These are phyloP conservation scores for Melanotus villosus DNA, from an alignment of 2,888 invertebrate species.

Conservation along the genomic window DNA sequence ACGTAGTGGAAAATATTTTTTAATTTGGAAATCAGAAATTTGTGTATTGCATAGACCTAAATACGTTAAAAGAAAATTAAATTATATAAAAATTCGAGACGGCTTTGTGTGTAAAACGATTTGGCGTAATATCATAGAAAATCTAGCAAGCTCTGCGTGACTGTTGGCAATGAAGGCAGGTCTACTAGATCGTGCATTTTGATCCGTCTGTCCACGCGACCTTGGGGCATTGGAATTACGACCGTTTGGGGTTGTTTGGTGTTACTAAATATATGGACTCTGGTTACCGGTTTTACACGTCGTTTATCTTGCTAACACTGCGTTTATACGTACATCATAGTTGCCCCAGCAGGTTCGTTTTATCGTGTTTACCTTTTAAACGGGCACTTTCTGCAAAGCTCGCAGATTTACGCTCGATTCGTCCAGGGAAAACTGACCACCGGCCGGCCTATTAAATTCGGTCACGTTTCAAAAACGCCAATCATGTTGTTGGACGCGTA, in stretches of 20 bases:
- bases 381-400: conserved; percentile 23
- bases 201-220: conserved; percentile 39
- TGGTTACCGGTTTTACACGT: conserved; percentile 43
- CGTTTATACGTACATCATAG: conserved; percentile 36
- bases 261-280: conserved; percentile 41
- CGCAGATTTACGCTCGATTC: conserved; percentile 27
- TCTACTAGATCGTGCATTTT: conserved; percentile 28
- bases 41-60: too few species aligned
- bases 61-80: too few species aligned
- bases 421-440: background rate
- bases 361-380: conserved; percentile 38
- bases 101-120: too few species aligned
- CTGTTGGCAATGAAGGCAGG: conserved; percentile 13
- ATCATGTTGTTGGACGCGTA: too few species aligned
- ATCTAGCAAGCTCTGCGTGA: conserved; percentile 20
- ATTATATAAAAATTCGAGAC: too few species aligned
- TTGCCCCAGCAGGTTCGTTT: conserved; percentile 27
- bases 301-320: conserved; percentile 45
- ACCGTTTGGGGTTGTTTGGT: conserved; percentile 36
- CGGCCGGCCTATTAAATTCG: background rate
- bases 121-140: background rate
- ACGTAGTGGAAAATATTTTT: too few species aligned
- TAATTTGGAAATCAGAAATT: too few species aligned
- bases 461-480: background rate
- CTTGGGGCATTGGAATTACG: conserved; percentile 43